These are phyloP conservation scores for Cryptocephalus moraei DNA, from an alignment of 2,888 invertebrate genomes.

Conservation along the genomic window DNA sequence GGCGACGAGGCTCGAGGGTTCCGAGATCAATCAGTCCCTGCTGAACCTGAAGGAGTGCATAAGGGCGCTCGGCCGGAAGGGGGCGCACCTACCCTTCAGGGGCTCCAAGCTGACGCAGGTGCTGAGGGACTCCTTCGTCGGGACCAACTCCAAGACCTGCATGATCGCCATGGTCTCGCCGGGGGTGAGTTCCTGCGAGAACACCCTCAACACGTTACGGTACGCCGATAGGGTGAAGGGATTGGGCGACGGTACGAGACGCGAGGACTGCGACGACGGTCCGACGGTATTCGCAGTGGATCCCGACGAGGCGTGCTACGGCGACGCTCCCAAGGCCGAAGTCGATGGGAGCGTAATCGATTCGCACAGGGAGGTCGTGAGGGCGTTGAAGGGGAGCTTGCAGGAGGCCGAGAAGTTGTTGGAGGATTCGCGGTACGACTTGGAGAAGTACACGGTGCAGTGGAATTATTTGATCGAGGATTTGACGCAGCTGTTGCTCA, in stretches of 20 bases:
- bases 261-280: conserved; percentile 4
- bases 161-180: conserved; percentile 99
- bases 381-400: conserved; percentile 55
- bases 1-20: conserved; percentile 90
- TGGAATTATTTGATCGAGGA: conserved; percentile 74
- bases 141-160: conserved; percentile 94
- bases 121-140: conserved; percentile 93
- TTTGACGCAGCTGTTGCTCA: conserved; percentile 50
- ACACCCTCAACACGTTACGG: conserved; percentile 92
- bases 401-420: conserved; percentile 64
- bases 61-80: conserved; percentile 87
- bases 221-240: conserved; percentile 98
- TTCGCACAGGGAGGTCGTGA: conserved; percentile 68
- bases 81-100: conserved; percentile 93
- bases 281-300: conserved; percentile 4
- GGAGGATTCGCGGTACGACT: conserved; percentile 73
- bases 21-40: conserved; percentile 95
- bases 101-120: conserved; percentile 91
- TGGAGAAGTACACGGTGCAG: conserved; percentile 81
- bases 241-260: conserved; percentile 49
- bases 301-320: conserved; percentile 3
- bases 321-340: conserved; percentile 5
- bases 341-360: conserved; percentile 76
- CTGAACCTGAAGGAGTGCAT: conserved; percentile 98
- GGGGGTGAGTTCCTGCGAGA: conserved; percentile 90